Base-by-base conservation (phyloP, 1,140 invertebrate species). In the Orchesella cincta region DNA sequence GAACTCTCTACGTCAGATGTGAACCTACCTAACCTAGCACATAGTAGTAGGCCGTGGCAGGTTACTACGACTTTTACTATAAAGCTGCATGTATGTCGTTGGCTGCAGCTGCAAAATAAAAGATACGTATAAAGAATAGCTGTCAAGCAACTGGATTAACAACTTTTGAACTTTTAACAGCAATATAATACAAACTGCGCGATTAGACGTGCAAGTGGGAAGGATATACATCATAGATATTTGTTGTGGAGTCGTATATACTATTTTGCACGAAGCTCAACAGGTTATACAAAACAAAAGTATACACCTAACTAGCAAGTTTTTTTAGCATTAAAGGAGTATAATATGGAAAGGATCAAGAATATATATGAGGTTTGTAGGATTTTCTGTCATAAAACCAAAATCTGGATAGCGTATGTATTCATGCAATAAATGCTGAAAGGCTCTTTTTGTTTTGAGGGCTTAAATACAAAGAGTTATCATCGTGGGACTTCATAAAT, bases 81-180 rank as follows among this genome's bases (percentile, higher is more conserved):
- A 23, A 18, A n/a, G 52, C 12, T 14, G 23, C 14, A 70, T 70
- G 14, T 33, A 70, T 70, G 33, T 39, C 23, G 72, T 39, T 36
- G 70, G 36, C 28, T 76, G 33, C 36, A 52, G 34, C 31, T 8
- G 16, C 33, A 29, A 29, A 29, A 73, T 26, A 64, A 67, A n/a
- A n/a, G n/a, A n/a, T n/a, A n/a, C n/a, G n/a, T n/a, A n/a, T n/a
- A n/a, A n/a, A n/a, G n/a, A n/a, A n/a, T n/a, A n/a, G n/a, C n/a
- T n/a, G n/a, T n/a, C n/a, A n/a, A 76, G 51, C 76, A 76, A 76
- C 76, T 76, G 76, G 76, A 76, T 76, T 76, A 73, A 46, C 76
- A 76, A 76, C 67, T 76, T 76, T 76, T 76, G 75, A 51, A n/a
- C 23, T 23, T 35, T 46, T 18, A 46, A 8, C 39, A 46, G 39